Evolutionary conservation across 2,797 vertebrate genomes (phyloP).

Genomic region (Agapornis canus): DNA sequence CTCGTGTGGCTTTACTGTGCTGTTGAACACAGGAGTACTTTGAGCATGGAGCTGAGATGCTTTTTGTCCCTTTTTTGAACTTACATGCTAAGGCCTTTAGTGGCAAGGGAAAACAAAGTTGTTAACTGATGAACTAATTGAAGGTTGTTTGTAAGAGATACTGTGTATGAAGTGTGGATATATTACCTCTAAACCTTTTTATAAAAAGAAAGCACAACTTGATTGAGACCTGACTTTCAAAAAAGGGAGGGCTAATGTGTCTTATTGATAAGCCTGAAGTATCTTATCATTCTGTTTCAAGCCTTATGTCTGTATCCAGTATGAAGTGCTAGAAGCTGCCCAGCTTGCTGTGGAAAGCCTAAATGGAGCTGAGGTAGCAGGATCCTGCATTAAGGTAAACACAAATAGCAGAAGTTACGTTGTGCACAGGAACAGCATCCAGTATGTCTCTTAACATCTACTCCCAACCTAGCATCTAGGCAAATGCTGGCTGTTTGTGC

Average conservation of each 20-base stretch:
- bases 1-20: not conserved
- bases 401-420: not conserved
- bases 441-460: fast-evolving
- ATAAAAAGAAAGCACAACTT: not conserved
- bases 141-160: not conserved
- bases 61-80: not conserved
- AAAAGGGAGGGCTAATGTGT: not conserved
- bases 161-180: not conserved
- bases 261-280: not conserved
- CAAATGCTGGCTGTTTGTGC: not conserved
- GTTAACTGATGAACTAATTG: not conserved
- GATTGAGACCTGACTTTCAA: not conserved
- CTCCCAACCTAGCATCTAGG: not conserved
- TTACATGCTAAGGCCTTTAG: not conserved
- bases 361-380: slow-evolving; percentile 75
- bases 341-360: slow-evolving; percentile 81
- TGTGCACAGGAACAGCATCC: not conserved
- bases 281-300: slow-evolving; percentile 16
- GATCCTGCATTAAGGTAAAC: slow-evolving; percentile 80
- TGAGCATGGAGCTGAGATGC: not conserved
- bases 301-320: slow-evolving; percentile 84
- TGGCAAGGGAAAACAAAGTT: not conserved
- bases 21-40: not conserved
- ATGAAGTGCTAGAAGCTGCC: slow-evolving; percentile 84
- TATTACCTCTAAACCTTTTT: not conserved